Conservation (phyloP, 2,888 invertebrate genomes). For the Melinopterus prodromus region DNA sequence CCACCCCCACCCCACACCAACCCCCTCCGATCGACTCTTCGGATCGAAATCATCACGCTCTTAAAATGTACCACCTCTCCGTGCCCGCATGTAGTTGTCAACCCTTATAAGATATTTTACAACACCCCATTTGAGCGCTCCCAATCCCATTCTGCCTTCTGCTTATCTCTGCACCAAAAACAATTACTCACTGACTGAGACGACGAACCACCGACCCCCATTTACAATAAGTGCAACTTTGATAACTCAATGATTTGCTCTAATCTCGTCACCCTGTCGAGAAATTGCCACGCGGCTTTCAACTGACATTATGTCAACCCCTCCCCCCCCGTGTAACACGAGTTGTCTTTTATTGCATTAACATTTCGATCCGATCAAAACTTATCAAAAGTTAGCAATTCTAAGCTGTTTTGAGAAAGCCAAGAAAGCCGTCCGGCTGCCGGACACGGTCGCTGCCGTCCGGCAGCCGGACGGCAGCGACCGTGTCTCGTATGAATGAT, state of each 20-base stretch:
- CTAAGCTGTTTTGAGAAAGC: too few relatives aligned
- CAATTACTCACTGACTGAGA: constrained; percentile 18
- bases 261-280: not conserved
- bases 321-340: too few relatives aligned
- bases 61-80: constrained; percentile 12
- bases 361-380: too few relatives aligned
- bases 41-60: not conserved
- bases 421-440: too few relatives aligned
- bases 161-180: constrained; percentile 16
- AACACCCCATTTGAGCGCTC: constrained; percentile 15
- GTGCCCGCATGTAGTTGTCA: constrained; percentile 24
- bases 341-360: too few relatives aligned
- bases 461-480: too few relatives aligned
- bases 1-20: not conserved
- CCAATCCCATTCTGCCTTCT: constrained; percentile 16
- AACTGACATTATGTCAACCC: not conserved
- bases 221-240: constrained; percentile 4
- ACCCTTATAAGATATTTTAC: constrained; percentile 26
- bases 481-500: too few relatives aligned
- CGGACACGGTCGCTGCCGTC: too few relatives aligned
- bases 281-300: not conserved
- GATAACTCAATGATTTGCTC: not conserved
- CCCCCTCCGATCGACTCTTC: not conserved
- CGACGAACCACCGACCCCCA: not conserved
- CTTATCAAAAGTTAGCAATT: too few relatives aligned